These are phyloP conservation scores for Phyllotreta cruciferae DNA, from an alignment of 2,888 invertebrate genomes.

Conservation along the genomic window DNA sequence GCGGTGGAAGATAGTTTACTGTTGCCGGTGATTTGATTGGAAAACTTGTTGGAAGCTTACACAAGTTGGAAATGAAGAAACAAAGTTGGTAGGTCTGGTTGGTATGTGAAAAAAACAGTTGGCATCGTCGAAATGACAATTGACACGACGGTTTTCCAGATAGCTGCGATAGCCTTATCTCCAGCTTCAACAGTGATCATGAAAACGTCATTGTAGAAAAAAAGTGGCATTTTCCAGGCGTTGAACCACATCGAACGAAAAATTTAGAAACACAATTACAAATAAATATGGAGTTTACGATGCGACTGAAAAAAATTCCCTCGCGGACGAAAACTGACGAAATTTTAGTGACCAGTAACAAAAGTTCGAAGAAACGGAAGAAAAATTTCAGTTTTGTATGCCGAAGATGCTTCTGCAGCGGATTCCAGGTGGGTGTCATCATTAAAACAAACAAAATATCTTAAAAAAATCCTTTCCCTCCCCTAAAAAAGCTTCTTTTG, in stretches of 20 bases:
- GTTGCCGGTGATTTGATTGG: no score
- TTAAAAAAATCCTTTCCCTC: not conserved
- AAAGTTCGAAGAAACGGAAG: constrained; percentile 35
- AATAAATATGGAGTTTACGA: constrained; percentile 43
- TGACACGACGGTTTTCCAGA: not conserved
- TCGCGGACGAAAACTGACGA: constrained; percentile 38
- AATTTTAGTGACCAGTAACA: constrained; percentile 34
- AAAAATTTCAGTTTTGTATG: constrained; percentile 29
- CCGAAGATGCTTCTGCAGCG: constrained; percentile 39
- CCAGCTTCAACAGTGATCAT: constrained; percentile 23
- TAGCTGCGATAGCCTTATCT: constrained; percentile 7
- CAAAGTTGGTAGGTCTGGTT: no score
- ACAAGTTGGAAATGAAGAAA: no score
- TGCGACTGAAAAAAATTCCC: constrained; percentile 42
- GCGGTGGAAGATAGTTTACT: no score
- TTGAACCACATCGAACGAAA: constrained; percentile 41
- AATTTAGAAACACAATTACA: constrained; percentile 29
- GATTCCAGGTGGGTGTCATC: constrained; percentile 21
- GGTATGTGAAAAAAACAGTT: not conserved
- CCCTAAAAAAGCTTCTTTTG: not conserved
- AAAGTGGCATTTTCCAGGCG: constrained; percentile 41
- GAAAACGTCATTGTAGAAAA: constrained; percentile 35
- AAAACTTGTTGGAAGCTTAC: no score
- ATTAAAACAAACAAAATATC: not conserved
- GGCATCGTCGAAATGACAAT: not conserved